Evolutionary conservation across 2,797 vertebrate genomes (phyloP).

Genomic region (Rhynchonycteris naso): DNA sequence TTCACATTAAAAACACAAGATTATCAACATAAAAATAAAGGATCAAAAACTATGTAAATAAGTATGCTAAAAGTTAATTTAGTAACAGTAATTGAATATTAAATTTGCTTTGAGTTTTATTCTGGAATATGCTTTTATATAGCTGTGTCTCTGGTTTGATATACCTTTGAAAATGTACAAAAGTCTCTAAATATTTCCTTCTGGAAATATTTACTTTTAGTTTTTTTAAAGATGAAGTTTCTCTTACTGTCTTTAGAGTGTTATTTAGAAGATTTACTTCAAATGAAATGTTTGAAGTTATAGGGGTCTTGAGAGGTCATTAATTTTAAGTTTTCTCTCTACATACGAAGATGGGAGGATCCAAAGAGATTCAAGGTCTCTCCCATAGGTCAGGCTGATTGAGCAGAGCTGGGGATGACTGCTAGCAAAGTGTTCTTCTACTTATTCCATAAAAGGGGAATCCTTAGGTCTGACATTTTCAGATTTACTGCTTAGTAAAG

Average conservation of each 20-base stretch:
- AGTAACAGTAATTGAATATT: neutral
- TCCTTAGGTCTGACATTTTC: neutral
- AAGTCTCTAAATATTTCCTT: neutral
- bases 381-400: neutral
- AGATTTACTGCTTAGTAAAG: neutral
- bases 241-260: neutral
- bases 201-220: constrained; percentile 1
- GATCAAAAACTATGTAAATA: neutral
- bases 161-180: neutral
- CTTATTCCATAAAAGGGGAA: neutral
- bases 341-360: neutral
- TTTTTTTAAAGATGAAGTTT: neutral
- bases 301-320: neutral
- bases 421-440: neutral
- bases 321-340: neutral
- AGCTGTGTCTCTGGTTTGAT: neutral
- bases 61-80: constrained; percentile 11
- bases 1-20: neutral
- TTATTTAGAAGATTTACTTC: constrained; percentile 1
- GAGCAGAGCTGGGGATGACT: neutral
- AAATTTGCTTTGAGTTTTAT: neutral
- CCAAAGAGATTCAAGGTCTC: neutral
- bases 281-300: neutral
- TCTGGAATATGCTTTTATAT: neutral
- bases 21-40: neutral